These are phyloP conservation scores for Fabriciana adippe DNA, from an alignment of 2,888 invertebrate genomes.

Conservation along the genomic window DNA sequence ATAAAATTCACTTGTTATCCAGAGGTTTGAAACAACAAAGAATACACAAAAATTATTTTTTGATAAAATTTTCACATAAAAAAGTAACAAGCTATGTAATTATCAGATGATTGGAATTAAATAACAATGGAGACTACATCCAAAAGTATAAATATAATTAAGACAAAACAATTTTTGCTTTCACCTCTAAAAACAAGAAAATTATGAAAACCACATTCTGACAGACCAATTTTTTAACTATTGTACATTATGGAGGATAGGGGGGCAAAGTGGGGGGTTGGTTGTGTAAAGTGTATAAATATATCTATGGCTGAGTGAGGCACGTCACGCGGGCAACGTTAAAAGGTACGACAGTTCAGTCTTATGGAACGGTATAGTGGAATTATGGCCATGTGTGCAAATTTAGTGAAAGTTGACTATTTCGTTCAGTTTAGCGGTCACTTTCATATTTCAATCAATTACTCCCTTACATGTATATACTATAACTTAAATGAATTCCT, in stretches of 20 bases:
- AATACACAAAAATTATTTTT: too few relatives aligned
- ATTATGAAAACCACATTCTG: slow-evolving; percentile 59
- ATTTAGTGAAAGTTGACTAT: slow-evolving; percentile 6
- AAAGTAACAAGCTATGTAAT: too few relatives aligned
- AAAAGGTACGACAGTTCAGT: slow-evolving; percentile 63
- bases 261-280: slow-evolving; percentile 48
- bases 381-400: slow-evolving; percentile 17
- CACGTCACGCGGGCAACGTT: slow-evolving; percentile 58
- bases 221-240: slow-evolving; percentile 56
- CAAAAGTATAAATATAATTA: too few relatives aligned
- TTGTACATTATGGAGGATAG: slow-evolving; percentile 77
- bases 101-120: too few relatives aligned
- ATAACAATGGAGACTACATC: too few relatives aligned
- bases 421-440: background rate
- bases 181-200: background rate
- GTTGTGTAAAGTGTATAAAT: slow-evolving; percentile 71
- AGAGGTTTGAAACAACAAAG: slow-evolving; percentile 15
- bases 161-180: too few relatives aligned
- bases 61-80: too few relatives aligned
- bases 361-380: slow-evolving; percentile 58
- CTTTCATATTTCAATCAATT: too few relatives aligned
- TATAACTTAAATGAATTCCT: too few relatives aligned
- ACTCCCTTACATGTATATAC: too few relatives aligned
- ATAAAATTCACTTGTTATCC: slow-evolving; percentile 23
- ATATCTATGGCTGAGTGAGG: slow-evolving; percentile 65